Base-by-base conservation (phyloP, 2,797 vertebrate genomes). In the Coregonus sp. region DNA sequence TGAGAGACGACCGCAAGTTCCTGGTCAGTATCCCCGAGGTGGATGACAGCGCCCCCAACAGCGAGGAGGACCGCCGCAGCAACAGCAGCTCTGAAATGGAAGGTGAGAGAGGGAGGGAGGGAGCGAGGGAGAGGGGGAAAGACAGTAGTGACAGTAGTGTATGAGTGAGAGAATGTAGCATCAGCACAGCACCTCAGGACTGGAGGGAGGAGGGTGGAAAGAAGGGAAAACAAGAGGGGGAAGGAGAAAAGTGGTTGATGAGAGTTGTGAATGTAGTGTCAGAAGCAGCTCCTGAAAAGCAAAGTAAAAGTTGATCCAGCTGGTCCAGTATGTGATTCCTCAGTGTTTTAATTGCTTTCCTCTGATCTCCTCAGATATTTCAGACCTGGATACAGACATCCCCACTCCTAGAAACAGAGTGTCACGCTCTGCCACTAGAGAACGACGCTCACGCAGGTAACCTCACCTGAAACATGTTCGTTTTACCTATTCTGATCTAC, bases 21-120 rank as follows among this genome's bases (percentile, higher is more conserved):
- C 90, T 99, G 86, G 95, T 99, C 89, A 98, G 91, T 88, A 96
- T 99, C 83, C 95, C 96, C 0, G 95, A 97, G 0, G 72, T 95
- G 2, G 91, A 85, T 75, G 96, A 97, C 90, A 98, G 96, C 11
- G 92, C 95, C 77, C 91, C 86, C 75, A 92, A 95, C 89, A 95
- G 94, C 5, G 90, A 95, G 76, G 0, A 95, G 18, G 94, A 93
- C 63, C 84, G 4, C 1, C 89, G 33, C 31, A 70, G 29, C 16
- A 76, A 88, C 81, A 94, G 93, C 85, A 98, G 96, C 92, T 99
- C 98, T 0, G 89, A 78, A 4, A 84, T 97, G 80, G 97, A 99
- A 0, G 97, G 98, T 99, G 90, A 91, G 89, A 0, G 4, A 31
- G n/a, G 14, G 29, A 52, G 0, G 0, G 1, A 14, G 12, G n/a